Percentiles rank a stretch among this genome's conserved stretches.
Evolutionary conservation across 2,888 invertebrate genomes (phyloP).

Genomic region (Parasteatoda lunata): DNA sequence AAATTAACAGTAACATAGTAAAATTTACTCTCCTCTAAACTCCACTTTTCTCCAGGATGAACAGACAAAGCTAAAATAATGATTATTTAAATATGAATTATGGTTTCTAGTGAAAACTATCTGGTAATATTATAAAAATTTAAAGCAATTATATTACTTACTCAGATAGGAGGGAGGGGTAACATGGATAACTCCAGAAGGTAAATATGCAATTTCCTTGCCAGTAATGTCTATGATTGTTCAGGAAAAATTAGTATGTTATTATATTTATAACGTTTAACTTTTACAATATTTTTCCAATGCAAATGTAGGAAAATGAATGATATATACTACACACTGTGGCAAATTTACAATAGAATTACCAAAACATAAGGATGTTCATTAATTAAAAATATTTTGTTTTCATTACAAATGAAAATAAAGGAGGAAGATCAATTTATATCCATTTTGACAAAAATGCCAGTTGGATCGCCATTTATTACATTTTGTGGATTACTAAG

Average conservation of each 20-base stretch:
- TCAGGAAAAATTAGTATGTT: not conserved
- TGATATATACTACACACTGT: too few relatives aligned
- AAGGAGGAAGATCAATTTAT: too few relatives aligned
- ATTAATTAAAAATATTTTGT: too few relatives aligned
- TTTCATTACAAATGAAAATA: too few relatives aligned
- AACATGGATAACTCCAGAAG: slow-evolving; percentile 81
- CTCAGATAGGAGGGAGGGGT: slow-evolving; percentile 76
- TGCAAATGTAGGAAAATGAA: not conserved
- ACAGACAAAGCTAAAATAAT: slow-evolving; percentile 73
- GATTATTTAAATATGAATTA: not conserved
- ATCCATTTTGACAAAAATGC: too few relatives aligned
- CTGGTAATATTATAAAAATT: not conserved
- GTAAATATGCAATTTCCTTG: slow-evolving; percentile 72
- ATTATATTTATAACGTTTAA: not conserved
- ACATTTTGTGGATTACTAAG: too few relatives aligned
- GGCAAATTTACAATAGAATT: too few relatives aligned
- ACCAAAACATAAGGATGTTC: too few relatives aligned
- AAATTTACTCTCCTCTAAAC: slow-evolving; percentile 81
- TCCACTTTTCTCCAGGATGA: slow-evolving; percentile 84
- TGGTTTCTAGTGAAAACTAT: not conserved
- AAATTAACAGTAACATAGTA: slow-evolving; percentile 83
- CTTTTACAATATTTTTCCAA: not conserved
- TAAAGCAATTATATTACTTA: slow-evolving; percentile 18
- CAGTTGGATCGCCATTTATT: too few relatives aligned
- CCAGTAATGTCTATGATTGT: slow-evolving; percentile 46